phyloP scores from a whole-genome alignment of 2,888 invertebrate genomes.

The Ramazzottius varieornatus region DNA sequence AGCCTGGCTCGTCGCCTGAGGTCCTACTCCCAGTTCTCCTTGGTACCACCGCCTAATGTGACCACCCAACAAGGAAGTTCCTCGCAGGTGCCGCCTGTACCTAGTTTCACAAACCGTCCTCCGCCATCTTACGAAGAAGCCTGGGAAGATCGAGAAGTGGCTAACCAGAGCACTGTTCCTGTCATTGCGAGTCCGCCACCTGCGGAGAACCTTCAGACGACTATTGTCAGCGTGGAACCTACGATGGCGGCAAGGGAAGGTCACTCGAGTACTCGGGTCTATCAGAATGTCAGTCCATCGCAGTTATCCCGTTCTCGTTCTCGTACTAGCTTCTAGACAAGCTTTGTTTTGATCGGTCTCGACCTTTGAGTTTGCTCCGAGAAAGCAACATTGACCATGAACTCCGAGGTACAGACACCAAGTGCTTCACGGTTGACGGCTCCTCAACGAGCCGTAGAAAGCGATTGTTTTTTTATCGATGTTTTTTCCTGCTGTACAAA shows the following conservation, averaged over 20 bases:
- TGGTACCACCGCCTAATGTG: neutral
- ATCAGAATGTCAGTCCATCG: neutral
- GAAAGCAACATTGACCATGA: too few relatives aligned
- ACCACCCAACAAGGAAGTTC: neutral
- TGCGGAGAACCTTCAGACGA: neutral
- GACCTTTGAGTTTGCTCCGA: too few relatives aligned
- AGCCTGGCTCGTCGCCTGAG: neutral
- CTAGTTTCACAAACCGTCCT: neutral
- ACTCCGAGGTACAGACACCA: too few relatives aligned
- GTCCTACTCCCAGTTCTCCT: neutral
- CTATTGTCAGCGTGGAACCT: neutral
- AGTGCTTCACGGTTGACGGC: too few relatives aligned
- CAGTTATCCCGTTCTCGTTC: too few relatives aligned
- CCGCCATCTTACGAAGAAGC: slow-evolving; percentile 1
- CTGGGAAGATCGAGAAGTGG: neutral
- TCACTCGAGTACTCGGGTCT: neutral
- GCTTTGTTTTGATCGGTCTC: too few relatives aligned
- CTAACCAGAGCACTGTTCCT: neutral
- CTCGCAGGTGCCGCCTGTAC: neutral
- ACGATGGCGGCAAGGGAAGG: neutral
- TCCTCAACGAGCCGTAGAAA: too few relatives aligned
- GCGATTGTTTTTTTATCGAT: too few relatives aligned
- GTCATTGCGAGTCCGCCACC: neutral
- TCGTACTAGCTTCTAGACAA: neutral
- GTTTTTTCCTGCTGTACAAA: too few relatives aligned